Conservation (phyloP, 2,797 vertebrate genomes). For the Xenentodon cancila region DNA sequence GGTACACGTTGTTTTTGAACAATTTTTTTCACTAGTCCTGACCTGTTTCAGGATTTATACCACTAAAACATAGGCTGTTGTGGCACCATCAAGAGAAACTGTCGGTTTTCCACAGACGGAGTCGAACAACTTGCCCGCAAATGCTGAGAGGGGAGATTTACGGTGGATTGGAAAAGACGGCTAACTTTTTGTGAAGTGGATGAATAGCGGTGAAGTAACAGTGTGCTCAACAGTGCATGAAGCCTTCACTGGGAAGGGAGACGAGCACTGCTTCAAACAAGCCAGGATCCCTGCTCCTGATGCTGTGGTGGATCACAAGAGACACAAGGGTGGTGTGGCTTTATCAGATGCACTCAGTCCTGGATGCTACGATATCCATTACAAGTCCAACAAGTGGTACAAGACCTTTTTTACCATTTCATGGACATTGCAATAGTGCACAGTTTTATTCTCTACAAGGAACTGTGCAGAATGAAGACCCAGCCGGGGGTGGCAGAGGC, state of each 20-base stretch:
- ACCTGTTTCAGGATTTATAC: conserved; percentile 1
- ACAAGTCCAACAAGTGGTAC: conserved; percentile 11
- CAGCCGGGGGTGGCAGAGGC: not conserved
- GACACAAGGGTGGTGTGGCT: conserved; percentile 4
- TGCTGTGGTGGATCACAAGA: not conserved
- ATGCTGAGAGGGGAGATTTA: conserved; percentile 8
- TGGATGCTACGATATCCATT: not conserved
- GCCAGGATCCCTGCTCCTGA: not conserved
- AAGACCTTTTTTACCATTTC: conserved; percentile 22
- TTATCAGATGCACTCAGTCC: not conserved
- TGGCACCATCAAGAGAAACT: conserved; percentile 9
- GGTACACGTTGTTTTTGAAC: conserved; percentile 8
- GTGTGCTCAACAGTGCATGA: conserved; percentile 15
- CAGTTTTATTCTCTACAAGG: conserved; percentile 15
- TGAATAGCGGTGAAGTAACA: not conserved
- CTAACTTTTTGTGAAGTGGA: conserved; percentile 18
- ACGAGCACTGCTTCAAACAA: not conserved
- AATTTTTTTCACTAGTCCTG: not conserved
- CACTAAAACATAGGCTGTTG: conserved; percentile 11
- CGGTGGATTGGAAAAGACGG: not conserved
- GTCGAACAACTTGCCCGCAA: conserved; percentile 12
- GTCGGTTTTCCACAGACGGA: conserved; percentile 3
- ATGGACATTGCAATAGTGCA: conserved; percentile 10
- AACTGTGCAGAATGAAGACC: not conserved
- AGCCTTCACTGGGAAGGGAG: conserved; percentile 7